Conservation (phyloP, 1,140 invertebrate species). For the Zaprionus tsacasi region DNA sequence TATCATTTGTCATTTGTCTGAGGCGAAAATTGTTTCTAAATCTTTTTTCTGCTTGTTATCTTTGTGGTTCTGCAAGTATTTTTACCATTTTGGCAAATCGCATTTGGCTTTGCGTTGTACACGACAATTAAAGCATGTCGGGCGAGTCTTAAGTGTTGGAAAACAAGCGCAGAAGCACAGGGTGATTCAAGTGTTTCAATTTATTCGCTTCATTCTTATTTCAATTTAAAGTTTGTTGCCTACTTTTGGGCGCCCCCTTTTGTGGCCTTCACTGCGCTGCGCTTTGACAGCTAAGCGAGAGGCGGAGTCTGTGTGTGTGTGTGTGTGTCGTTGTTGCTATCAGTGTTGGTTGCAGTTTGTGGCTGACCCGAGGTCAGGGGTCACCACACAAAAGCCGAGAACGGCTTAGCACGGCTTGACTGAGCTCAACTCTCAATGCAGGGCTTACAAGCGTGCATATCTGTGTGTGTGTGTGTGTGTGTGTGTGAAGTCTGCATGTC, state of each 20-base stretch:
- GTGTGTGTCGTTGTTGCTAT: neutral
- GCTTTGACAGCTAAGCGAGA: conserved; percentile 5
- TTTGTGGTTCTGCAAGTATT: neutral
- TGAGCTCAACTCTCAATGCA: conserved; percentile 26
- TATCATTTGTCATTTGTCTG: neutral
- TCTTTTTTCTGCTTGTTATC: no score
- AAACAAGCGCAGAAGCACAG: neutral
- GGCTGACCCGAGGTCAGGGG: conserved; percentile 18
- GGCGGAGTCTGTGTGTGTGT: neutral
- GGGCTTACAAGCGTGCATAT: conserved; percentile 16
- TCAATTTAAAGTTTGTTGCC: conserved; percentile 40
- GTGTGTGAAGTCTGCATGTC: conserved; percentile 11
- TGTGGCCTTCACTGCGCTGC: neutral
- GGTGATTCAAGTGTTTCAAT: neutral
- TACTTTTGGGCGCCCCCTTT: conserved; percentile 47
- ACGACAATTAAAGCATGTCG: neutral
- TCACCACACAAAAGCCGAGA: conserved; percentile 28
- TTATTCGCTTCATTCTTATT: neutral
- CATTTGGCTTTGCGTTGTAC: neutral
- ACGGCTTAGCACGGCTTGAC: conserved; percentile 29
- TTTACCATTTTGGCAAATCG: neutral
- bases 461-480: conserved; percentile 15
- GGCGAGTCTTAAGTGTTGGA: neutral
- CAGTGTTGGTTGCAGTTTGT: conserved; percentile 5
- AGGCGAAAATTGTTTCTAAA: neutral